Evolutionary conservation across 2,888 invertebrate species (phyloP).

Genomic region (Cartodere bifasciata): DNA sequence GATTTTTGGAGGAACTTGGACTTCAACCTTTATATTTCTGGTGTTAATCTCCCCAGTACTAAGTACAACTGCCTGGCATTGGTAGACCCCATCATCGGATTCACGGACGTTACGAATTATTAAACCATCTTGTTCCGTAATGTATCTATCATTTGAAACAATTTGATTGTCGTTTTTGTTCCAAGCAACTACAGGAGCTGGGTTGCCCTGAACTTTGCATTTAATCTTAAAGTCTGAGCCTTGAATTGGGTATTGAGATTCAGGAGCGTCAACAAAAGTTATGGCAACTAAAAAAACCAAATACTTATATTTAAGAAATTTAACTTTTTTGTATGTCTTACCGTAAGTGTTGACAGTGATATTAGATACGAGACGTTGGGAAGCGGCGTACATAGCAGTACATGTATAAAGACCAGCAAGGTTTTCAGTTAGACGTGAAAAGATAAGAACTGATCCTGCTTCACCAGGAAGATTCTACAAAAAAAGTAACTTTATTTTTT

Average conservation of each 20-base stretch:
- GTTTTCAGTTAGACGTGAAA: slow-evolving; percentile 57
- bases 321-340: slow-evolving; percentile 32
- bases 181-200: slow-evolving; percentile 78
- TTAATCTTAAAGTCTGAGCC: slow-evolving; percentile 63
- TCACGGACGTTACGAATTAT: slow-evolving; percentile 65
- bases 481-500: slow-evolving; percentile 3
- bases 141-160: slow-evolving; percentile 54
- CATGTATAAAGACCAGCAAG: slow-evolving; percentile 77
- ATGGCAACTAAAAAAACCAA: slow-evolving; percentile 55
- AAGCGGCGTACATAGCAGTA: slow-evolving; percentile 63
- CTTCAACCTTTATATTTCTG: slow-evolving; percentile 60
- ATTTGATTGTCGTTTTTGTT: slow-evolving; percentile 63
- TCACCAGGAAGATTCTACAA: slow-evolving; percentile 30
- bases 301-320: neutral
- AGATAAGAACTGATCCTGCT: slow-evolving; percentile 56
- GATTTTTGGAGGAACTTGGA: slow-evolving; percentile 63
- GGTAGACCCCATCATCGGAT: slow-evolving; percentile 76
- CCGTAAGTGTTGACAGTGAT: slow-evolving; percentile 63
- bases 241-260: slow-evolving; percentile 67
- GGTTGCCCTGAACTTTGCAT: slow-evolving; percentile 76
- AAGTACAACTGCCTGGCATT: slow-evolving; percentile 74
- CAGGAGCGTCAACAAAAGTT: slow-evolving; percentile 72
- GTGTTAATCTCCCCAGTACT: slow-evolving; percentile 68
- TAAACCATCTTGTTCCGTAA: slow-evolving; percentile 62
- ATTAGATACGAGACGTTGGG: slow-evolving; percentile 49